phyloP scores from a whole-genome alignment of 37 sponge, comb jelly and placozoan species.

The Mnemiopsis leidyi region DNA sequence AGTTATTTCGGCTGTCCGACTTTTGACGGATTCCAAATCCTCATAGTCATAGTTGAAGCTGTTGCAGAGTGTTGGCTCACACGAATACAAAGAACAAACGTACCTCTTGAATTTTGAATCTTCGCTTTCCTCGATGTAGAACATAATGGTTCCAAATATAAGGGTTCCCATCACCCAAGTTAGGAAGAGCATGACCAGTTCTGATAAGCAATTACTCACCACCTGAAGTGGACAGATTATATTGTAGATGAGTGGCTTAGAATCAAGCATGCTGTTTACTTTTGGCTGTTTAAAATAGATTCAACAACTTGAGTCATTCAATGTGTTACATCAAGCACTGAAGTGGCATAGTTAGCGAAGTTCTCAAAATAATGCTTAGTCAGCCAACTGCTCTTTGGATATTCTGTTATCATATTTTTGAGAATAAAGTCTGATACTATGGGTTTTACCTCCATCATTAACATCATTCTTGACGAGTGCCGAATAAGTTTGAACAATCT shows the following conservation, averaged over 20 bases:
- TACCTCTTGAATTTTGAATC: slow-evolving; percentile 6
- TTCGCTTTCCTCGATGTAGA: not conserved
- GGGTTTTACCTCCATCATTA: slow-evolving; percentile 33
- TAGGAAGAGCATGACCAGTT: slow-evolving; percentile 6
- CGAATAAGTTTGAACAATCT: slow-evolving; percentile 20
- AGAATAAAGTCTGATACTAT: too few relatives aligned
- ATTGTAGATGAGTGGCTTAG: not conserved
- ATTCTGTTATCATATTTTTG: too few relatives aligned
- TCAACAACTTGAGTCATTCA: too few relatives aligned
- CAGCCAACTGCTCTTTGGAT: too few relatives aligned
- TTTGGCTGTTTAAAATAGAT: too few relatives aligned
- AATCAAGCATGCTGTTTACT: not conserved
- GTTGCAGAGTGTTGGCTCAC: too few relatives aligned
- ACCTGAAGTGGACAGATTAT: not conserved
- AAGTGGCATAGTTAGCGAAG: too few relatives aligned
- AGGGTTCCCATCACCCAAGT: slow-evolving; percentile 20
- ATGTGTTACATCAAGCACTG: too few relatives aligned
- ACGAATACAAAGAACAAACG: not conserved
- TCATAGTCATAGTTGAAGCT: too few relatives aligned
- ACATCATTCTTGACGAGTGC: slow-evolving; percentile 5
- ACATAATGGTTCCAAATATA: not conserved
- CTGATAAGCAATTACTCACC: not conserved
- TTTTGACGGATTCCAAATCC: too few relatives aligned
- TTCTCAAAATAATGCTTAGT: too few relatives aligned
- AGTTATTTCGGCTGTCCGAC: too few relatives aligned